Base-by-base conservation (phyloP, 2,888 invertebrate species). In the Troglohyphantes excavatus region DNA sequence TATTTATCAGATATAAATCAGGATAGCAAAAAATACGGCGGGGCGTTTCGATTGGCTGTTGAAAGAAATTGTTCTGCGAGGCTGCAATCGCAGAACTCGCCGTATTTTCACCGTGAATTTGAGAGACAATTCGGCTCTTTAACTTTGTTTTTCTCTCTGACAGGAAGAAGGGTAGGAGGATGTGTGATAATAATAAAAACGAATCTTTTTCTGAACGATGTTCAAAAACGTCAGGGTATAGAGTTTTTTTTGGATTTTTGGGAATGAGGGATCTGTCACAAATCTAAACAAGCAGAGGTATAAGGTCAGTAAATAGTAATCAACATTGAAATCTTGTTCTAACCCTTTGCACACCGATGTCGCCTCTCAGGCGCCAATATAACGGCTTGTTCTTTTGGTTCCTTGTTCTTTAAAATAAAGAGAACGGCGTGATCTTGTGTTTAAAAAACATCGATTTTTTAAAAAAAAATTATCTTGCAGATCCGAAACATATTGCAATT, bases 1-100 rank as follows among this genome's bases (percentile, higher is more conserved):
- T 72, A 63, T 83, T 72, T 73, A 72, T 33, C 72, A 72, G n/a
- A 39, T 63, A 72, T 72, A 72, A 83, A 83, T 83, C 72, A 72
- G 46, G 46, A 33, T 61, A 53, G 59, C 19, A 70, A 82, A 70
- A 33, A 72, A 83, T 27, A 21, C 29, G 61, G 59, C 29, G n/a
- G 59, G 39, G 33, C 43, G 19, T 46, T 46, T 46, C n/a, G 26
- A 7, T 23, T 33, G 19, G 23, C 63, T n/a, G n/a, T 7, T 27
- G 46, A 65, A 84, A 84, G 75, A 29, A 75, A 67, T 75, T 65
- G 73, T 23, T 65, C 73, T 84, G 26, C 21, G 75, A 84, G 27
- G 75, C 73, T 43, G 65, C 39, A 72, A 73, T 73, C 39, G 33
- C 26, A 63, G 43, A 43, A 61, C 39, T 33, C 39, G 59, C 72